Conservation (phyloP, 2,888 invertebrate genomes). For the Caenorhabditis drosophilae region DNA sequence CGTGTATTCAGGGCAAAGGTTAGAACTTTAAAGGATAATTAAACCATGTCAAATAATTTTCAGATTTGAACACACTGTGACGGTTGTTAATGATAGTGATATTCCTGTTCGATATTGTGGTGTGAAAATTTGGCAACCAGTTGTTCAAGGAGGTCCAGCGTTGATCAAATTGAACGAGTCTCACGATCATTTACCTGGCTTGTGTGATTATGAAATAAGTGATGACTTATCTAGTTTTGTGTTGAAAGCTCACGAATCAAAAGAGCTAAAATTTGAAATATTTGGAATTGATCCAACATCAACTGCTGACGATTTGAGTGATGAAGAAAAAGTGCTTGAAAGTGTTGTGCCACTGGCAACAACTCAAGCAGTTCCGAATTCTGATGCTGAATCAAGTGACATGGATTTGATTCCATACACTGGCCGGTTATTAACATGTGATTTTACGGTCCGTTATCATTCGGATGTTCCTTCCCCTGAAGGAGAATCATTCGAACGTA, state of each 20-base stretch:
- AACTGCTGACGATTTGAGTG: conserved; percentile 56
- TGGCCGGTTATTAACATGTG: conserved; percentile 61
- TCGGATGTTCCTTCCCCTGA: conserved; percentile 56
- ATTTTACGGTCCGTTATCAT: conserved; percentile 60
- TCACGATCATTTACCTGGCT: conserved; percentile 7
- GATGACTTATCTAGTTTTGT: conserved; percentile 25
- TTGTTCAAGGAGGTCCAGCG: conserved; percentile 57
- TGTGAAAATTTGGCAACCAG: conserved; percentile 48
- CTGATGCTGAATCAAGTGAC: conserved; percentile 30
- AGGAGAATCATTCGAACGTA: conserved; percentile 55
- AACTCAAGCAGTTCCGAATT: conserved; percentile 26
- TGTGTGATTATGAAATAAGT: conserved; percentile 11
- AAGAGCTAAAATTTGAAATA: conserved; percentile 57
- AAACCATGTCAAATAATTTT: conserved; percentile 3
- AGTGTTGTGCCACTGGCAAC: conserved; percentile 44
- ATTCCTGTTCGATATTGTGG: conserved; percentile 55
- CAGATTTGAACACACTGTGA: conserved; percentile 60
- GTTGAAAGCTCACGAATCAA: conserved; percentile 45
- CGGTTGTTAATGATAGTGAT: conserved; percentile 51
- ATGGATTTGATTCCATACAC: conserved; percentile 67
- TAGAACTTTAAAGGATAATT: too few species aligned
- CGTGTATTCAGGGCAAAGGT: conserved; percentile 66
- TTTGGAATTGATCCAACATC: conserved; percentile 67
- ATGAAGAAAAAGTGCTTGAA: conserved; percentile 46
- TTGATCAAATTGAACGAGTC: conserved; percentile 47